Conservation (phyloP, 2,113 vertebrate genomes). For the Sylvia atricapilla region DNA sequence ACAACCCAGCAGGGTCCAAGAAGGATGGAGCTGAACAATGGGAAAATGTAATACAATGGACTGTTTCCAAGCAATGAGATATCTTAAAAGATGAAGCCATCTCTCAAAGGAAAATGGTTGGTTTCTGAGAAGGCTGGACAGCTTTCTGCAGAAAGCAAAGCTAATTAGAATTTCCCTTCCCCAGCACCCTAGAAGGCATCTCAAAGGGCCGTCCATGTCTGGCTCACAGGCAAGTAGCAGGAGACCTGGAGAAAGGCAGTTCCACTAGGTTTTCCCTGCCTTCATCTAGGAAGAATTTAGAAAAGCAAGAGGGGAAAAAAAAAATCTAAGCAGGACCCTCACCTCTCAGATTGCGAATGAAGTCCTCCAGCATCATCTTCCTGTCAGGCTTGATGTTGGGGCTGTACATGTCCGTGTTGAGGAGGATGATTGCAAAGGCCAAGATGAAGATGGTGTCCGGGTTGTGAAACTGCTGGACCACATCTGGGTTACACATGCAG, state of each 20-base stretch:
- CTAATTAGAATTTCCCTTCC: neutral
- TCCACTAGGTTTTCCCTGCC: neutral
- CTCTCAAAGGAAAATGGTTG: neutral
- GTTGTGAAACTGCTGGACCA: slow-evolving; percentile 99
- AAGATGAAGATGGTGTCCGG: slow-evolving; percentile 99
- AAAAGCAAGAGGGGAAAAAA: neutral
- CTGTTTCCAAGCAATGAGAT: neutral
- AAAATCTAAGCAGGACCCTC: neutral
- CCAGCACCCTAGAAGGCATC: neutral
- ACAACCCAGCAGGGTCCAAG: neutral
- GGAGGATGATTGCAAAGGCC: slow-evolving; percentile 96
- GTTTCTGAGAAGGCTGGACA: neutral
- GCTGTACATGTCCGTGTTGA: slow-evolving; percentile 99
- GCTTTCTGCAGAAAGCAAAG: neutral
- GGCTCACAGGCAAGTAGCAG: neutral
- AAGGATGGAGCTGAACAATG: neutral
- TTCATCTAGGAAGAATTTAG: neutral
- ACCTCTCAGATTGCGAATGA: slow-evolving; percentile 97
- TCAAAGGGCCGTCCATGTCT: neutral
- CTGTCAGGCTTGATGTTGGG: slow-evolving; percentile 98
- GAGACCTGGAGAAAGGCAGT: neutral
- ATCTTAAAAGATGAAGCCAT: neutral
- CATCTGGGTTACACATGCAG: slow-evolving; percentile 98
- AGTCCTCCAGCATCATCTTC: slow-evolving; percentile 99
- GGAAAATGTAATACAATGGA: neutral